These are phyloP conservation scores for Auanema freiburgensis DNA, from an alignment of 2,888 invertebrate genomes.

Conservation along the genomic window DNA sequence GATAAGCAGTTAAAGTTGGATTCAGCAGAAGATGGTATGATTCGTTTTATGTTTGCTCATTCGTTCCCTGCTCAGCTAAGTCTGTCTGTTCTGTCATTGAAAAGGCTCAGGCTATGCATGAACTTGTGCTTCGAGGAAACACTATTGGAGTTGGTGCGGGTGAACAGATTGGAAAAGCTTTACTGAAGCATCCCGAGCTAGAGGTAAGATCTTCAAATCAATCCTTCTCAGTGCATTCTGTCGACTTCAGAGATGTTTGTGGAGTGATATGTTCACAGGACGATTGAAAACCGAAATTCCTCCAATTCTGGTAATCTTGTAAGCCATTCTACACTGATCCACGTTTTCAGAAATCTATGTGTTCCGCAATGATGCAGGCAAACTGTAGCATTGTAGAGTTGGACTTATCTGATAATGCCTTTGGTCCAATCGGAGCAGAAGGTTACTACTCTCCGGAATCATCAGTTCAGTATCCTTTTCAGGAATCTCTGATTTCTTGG, in stretches of 20 bases:
- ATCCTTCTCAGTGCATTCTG: not conserved
- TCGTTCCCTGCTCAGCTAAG: conserved; percentile 28
- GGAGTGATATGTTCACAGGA: conserved; percentile 96
- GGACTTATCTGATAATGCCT: conserved; percentile 94
- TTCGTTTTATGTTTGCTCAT: not conserved
- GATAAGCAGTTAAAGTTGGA: conserved; percentile 31
- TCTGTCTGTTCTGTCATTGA: conserved; percentile 35
- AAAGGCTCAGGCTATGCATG: conserved; percentile 22
- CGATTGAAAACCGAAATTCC: conserved; percentile 93
- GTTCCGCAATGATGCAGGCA: conserved; percentile 80
- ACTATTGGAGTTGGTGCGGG: conserved; percentile 52
- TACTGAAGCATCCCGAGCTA: conserved; percentile 32
- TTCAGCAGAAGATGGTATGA: conserved; percentile 24
- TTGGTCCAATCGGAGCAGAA: conserved; percentile 90
- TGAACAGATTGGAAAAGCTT: conserved; percentile 36
- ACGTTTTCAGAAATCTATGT: conserved; percentile 72
- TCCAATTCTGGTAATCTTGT: conserved; percentile 78
- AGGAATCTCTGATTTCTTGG: conserved; percentile 89
- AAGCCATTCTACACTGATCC: too few relatives aligned
- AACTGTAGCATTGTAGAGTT: conserved; percentile 80
- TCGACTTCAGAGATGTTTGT: conserved; percentile 74
- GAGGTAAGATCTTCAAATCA: conserved; percentile 11
- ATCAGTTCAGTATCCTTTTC: conserved; percentile 84
- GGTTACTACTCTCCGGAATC: conserved; percentile 67
- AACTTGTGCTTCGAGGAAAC: conserved; percentile 55